A percentile compares a stretch with the other conserved stretches of the same genome.
These are phyloP conservation scores for Ophioninae sp. DNA, from an alignment of 2,888 invertebrate species.

Conservation along the genomic window DNA sequence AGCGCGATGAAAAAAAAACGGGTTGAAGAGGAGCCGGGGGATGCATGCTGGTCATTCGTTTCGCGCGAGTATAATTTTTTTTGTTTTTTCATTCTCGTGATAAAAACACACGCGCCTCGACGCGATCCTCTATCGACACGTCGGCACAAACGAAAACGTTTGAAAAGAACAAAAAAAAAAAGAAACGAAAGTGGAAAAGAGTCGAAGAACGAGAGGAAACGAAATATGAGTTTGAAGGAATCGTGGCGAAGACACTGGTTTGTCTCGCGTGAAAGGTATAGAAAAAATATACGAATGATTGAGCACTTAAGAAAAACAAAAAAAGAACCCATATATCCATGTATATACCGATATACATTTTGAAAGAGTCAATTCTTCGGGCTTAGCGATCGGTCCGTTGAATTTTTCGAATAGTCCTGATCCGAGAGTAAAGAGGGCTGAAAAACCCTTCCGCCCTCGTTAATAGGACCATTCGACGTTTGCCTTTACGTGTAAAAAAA, in stretches of 20 bases:
- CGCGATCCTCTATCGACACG: conserved; percentile 8
- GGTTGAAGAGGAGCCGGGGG: background rate
- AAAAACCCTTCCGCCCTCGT: conserved; percentile 2
- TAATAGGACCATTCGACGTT: conserved; percentile 43
- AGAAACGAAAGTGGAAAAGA: background rate
- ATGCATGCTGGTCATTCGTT: conserved; percentile 54
- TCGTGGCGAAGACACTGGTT: conserved; percentile 55
- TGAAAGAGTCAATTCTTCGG: background rate
- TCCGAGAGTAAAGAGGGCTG: background rate
- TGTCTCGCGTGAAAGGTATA: conserved; percentile 40
- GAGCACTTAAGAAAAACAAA: conserved; percentile 14
- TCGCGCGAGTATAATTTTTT: conserved; percentile 13
- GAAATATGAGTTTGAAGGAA: conserved; percentile 26
- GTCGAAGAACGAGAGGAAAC: background rate
- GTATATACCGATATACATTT: background rate
- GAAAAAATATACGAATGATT: conserved; percentile 41
- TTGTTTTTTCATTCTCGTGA: conserved; percentile 28
- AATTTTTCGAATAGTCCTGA: conserved; percentile 13
- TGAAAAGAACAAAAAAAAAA: conserved; percentile 4
- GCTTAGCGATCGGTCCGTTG: conserved; percentile 8
- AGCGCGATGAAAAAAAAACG: background rate
- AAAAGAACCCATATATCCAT: background rate
- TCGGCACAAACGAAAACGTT: conserved; percentile 15
- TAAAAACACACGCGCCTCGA: background rate
- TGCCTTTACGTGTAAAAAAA: conserved; percentile 44